Evolutionary conservation across 2,797 vertebrate species (phyloP), one percentile per base, ranked within the genome.

Genomic region (Cichlasoma orientale): DNA sequence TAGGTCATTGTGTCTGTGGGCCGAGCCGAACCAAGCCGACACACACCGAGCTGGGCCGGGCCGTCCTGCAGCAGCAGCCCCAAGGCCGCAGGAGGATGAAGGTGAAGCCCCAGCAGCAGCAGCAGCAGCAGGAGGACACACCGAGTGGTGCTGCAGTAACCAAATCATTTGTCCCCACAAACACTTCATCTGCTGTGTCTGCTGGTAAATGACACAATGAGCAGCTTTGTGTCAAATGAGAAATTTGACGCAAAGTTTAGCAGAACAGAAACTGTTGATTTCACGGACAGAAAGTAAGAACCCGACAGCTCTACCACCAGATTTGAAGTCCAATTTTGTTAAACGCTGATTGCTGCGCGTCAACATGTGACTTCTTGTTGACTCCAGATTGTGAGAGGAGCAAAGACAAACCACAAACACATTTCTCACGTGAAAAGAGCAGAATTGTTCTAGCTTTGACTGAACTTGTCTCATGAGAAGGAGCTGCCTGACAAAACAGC

Each of bases 1-100:
- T 92, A 84, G 92, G 91, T 92, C 91, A 93, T 90, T 92, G 89
- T 93, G 92, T 93, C 86, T 86, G 88, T 89, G 90, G 84, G 91
- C 88, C 90, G 84, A 84, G 55, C 84, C 86, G 79, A 90, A 75
- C 86, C 58, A 13, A 83, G 38, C 84, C 74, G 74, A 87, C 29
- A 6, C 50, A 13, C 80, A 66, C 84, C 78, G 77, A 27, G 73
- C 68, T 74, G 50, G n/a, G 41, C 75, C 80, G 82, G 52, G 66
- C 75, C 23, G 85, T 82, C 79, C 87, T 83, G 76, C 82, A 56
- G 70, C 78, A 72, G 82, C 61, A 73, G 77, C 59, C 75, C 31
- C 31, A 33, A 81, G 84, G 86, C 90, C 88, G 86, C 77, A 81
- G 72, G 52, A 77, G 25, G 74, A 83, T 9, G 78, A 78, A 57